Evolutionary conservation across 2,888 invertebrate genomes (phyloP), one percentile per base, ranked within the genome.

Genomic region (Meghimatium bilineatum): DNA sequence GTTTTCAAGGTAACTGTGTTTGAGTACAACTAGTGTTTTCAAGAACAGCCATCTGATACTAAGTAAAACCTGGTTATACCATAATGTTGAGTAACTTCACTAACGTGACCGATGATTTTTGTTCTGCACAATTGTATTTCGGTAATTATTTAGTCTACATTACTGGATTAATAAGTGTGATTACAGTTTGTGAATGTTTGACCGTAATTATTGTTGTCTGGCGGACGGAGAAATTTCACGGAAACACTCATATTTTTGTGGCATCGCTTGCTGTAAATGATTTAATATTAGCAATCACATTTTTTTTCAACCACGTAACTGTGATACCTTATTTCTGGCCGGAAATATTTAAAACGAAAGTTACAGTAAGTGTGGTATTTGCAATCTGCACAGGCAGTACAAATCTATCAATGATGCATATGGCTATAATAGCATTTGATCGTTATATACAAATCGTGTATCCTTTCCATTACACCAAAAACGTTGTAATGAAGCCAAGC

Each of bases 361-460:
- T 38, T 0, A 23, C 10, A 26, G 26, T 8, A 1, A 36, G 32
- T 32, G 20, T 74, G 8, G 1, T 29, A 26, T 26, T 29, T 29
- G 67, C 44, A 12, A 32, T 66, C 2, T 5, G 5, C 14, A 49
- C 38, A 23, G 80, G 69, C n/a, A 69, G 32, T 32, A 29, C 36
- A 0, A 34, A 20, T 44, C 32, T 80, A 17, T 80, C 80, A 1
- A 5, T 32, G 14, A 23, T 26, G 2, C 69, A 69, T n/a, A 80
- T 80, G 80, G 36, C 3, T 1, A 20, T 80, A 0, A 80, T 80
- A 20, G 69, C 80, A 1, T 17, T 79, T 12, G 79, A 79, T 67
- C 79, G 79, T 5, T 79, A 69, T 32, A 69, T 80, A 67, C 10
- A 69, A 66, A 69, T 80, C 1, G 49, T 23, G 6, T 26, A 69